phyloP scores from a whole-genome alignment of 2,113 vertebrate species.

The Poeciliopsis retropinna region DNA sequence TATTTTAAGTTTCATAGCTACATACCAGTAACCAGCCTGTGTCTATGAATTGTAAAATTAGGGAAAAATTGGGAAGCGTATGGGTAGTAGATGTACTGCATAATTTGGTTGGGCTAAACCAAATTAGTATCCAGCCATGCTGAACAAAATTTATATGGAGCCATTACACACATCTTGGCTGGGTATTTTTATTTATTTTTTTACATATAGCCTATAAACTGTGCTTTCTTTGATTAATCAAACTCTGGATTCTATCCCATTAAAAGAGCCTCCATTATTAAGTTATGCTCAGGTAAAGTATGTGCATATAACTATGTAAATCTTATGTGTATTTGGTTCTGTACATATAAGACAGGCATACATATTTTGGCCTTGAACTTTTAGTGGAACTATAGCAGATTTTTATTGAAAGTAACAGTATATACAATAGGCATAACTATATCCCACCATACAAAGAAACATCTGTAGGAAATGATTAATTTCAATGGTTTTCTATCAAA shows the following conservation, averaged over 20 bases:
- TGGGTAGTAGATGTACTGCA: background rate
- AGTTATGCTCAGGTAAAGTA: constrained; percentile 82
- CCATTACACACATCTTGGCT: background rate
- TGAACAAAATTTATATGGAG: background rate
- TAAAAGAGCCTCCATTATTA: constrained; percentile 75
- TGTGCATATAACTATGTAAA: constrained; percentile 83
- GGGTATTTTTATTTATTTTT: background rate
- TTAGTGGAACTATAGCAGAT: constrained; percentile 75
- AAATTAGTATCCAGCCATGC: background rate
- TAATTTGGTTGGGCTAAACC: background rate
- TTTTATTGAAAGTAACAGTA: constrained; percentile 77
- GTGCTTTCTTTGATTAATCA: constrained; percentile 62
- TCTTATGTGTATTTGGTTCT: constrained; percentile 78
- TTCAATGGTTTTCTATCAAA: constrained; percentile 64
- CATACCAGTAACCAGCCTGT: background rate
- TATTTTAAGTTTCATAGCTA: background rate
- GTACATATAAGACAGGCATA: constrained; percentile 73
- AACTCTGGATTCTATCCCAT: constrained; percentile 69
- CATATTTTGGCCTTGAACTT: constrained; percentile 73
- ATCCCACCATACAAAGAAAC: constrained; percentile 77
- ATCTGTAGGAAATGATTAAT: constrained; percentile 63
- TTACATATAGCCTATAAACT: background rate
- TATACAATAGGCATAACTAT: constrained; percentile 73
- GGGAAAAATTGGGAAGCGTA: background rate
- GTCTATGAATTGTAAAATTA: background rate